Conservation (phyloP, 1,140 invertebrate genomes). For the Sycophila sp. region DNA sequence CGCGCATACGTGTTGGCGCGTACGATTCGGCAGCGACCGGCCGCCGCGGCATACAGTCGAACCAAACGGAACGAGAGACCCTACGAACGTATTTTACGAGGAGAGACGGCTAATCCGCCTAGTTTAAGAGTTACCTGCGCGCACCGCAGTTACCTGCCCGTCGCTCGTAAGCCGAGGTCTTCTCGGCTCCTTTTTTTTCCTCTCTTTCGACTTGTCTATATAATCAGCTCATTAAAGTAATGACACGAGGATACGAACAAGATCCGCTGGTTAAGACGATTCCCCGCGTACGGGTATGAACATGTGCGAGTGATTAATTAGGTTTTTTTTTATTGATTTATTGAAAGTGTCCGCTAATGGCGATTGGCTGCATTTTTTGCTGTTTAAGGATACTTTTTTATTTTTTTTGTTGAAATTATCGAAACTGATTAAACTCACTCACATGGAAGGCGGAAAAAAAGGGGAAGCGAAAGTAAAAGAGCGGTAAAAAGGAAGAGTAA, state of each 20-base stretch:
- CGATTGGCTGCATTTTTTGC: background rate
- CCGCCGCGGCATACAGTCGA: too few species aligned
- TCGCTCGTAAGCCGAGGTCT: background rate
- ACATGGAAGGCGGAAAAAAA: too few species aligned
- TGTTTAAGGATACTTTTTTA: too few species aligned
- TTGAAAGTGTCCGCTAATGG: background rate
- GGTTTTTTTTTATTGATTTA: background rate
- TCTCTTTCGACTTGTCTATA: background rate
- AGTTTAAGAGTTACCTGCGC: too few species aligned
- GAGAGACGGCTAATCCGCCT: background rate
- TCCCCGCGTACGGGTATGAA: background rate
- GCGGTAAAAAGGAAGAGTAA: background rate
- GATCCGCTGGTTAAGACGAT: background rate
- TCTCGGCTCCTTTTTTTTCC: background rate
- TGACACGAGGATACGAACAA: background rate
- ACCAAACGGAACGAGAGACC: too few species aligned
- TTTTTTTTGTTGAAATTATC: too few species aligned
- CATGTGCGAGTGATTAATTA: background rate
- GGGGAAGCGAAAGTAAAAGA: background rate
- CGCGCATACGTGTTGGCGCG: too few species aligned
- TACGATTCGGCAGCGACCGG: too few species aligned
- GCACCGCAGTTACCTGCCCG: too few species aligned
- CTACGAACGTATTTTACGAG: constrained; percentile 11
- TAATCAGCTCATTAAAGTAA: constrained; percentile 13
- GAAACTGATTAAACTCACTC: too few species aligned